phyloP scores from a whole-genome alignment of 2,113 vertebrate species.

The Rhegmatorhina hoffmannsi region DNA sequence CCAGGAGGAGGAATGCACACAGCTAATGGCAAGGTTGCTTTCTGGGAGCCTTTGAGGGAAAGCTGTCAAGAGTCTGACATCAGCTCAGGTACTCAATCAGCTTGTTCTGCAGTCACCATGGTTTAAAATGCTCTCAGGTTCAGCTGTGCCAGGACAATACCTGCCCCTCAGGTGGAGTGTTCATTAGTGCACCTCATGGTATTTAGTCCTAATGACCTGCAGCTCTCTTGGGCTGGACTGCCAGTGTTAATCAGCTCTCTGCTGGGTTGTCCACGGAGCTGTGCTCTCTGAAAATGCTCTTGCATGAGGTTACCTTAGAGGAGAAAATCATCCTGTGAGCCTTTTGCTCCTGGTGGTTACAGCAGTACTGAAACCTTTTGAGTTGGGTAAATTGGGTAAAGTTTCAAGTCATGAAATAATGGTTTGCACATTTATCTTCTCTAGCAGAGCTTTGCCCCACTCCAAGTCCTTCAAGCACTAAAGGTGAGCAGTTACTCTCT shows the following conservation, averaged over 20 bases:
- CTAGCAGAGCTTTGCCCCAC: not conserved
- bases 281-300: not conserved
- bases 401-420: not conserved
- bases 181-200: no score
- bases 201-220: not conserved
- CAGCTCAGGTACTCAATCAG: not conserved
- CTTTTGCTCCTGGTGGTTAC: fast-evolving
- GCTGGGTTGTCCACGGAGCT: not conserved
- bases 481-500: not conserved
- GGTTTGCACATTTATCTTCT: fast-evolving
- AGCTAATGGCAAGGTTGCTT: not conserved
- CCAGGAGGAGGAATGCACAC: not conserved
- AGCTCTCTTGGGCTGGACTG: not conserved
- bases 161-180: not conserved
- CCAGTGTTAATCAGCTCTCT: not conserved
- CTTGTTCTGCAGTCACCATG: not conserved
- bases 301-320: not conserved
- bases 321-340: not conserved
- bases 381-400: not conserved
- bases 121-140: not conserved
- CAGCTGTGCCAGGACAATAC: not conserved
- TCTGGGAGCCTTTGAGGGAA: not conserved
- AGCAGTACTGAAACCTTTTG: not conserved
- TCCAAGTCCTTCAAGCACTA: not conserved
- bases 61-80: not conserved